phyloP scores from a whole-genome alignment of 2,797 vertebrate species.

The Menidia menidia region DNA sequence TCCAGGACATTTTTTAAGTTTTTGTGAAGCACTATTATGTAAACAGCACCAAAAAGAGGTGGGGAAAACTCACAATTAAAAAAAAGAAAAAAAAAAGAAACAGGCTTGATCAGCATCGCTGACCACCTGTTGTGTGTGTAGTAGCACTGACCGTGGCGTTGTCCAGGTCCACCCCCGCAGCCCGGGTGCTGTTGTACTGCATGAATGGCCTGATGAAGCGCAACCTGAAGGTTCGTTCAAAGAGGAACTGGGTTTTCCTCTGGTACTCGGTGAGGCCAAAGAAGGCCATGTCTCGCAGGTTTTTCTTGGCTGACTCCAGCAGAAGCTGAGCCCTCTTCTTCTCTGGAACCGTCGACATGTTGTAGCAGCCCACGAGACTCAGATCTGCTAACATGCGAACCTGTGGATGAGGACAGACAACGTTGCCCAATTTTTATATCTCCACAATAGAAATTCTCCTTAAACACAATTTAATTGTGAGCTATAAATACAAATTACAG shows the following conservation, averaged over 20 bases:
- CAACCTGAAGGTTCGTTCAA: constrained; percentile 96
- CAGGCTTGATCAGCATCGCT: background rate
- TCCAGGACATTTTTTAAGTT: background rate
- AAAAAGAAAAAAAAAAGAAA: background rate
- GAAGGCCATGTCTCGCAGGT: constrained; percentile 98
- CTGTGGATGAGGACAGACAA: constrained; percentile 53
- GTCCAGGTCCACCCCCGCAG: constrained; percentile 94
- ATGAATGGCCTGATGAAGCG: constrained; percentile 98
- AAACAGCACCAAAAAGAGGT: background rate
- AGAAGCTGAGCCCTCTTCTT: constrained; percentile 95
- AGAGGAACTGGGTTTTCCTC: constrained; percentile 98
- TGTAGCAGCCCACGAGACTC: constrained; percentile 98
- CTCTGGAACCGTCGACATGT: constrained; percentile 96
- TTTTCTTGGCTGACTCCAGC: constrained; percentile 97
- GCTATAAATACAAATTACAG: too few relatives aligned
- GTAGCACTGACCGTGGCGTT: constrained; percentile 83
- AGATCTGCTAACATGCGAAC: constrained; percentile 97
- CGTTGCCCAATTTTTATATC: too few relatives aligned
- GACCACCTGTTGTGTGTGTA: background rate
- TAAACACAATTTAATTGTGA: too few relatives aligned
- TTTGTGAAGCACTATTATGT: background rate
- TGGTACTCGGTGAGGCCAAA: constrained; percentile 98
- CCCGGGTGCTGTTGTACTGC: constrained; percentile 98
- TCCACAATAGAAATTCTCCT: too few relatives aligned
- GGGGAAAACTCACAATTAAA: background rate